A percentile compares a stretch with the other conserved stretches of the same genome.
Evolutionary conservation across 2,113 vertebrate species (phyloP).

Genomic region (Pedionomus torquatus): DNA sequence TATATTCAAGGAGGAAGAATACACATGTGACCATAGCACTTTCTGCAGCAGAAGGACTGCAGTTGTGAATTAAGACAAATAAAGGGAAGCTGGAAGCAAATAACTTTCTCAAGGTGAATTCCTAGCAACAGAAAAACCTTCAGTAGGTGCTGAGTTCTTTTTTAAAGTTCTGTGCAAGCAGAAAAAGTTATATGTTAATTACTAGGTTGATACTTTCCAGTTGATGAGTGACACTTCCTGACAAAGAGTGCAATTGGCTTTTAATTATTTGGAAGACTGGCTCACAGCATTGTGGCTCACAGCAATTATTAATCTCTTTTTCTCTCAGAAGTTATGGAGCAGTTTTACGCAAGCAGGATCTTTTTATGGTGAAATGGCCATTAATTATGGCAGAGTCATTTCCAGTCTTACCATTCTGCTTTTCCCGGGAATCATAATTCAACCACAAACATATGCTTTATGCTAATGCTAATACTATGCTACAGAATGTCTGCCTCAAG

Average conservation of each 20-base stretch:
- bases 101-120: background rate
- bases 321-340: background rate
- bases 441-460: constrained; percentile 9
- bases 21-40: background rate
- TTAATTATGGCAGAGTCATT: constrained; percentile 36
- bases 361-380: constrained; percentile 37
- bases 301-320: constrained; percentile 12
- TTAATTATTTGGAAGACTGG: constrained; percentile 48
- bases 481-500: background rate
- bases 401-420: constrained; percentile 18
- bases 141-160: background rate
- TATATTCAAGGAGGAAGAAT: background rate
- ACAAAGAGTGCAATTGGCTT: background rate
- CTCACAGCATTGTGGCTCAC: constrained; percentile 18
- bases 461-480: background rate
- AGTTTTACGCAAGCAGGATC: constrained; percentile 14
- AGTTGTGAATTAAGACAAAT: constrained; percentile 10
- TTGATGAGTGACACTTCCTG: constrained; percentile 48
- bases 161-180: background rate
- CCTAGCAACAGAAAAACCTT: background rate
- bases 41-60: background rate
- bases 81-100: background rate
- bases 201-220: background rate
- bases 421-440: background rate
- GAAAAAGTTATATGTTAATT: constrained; percentile 6